Evolutionary conservation across 2,113 vertebrate genomes (phyloP).

Genomic region (Xenus cinereus): DNA sequence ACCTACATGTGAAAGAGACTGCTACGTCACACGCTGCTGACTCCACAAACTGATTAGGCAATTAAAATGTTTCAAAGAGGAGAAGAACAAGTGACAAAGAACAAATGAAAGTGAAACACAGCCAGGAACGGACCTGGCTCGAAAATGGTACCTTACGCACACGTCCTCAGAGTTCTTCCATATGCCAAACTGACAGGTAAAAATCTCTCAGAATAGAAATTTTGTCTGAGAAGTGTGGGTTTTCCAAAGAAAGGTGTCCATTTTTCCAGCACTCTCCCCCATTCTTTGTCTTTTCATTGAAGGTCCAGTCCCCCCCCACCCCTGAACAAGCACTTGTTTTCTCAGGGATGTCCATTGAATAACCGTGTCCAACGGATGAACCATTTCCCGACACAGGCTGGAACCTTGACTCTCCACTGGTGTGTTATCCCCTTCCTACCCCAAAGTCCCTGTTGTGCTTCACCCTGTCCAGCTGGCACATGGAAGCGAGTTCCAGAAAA

Average conservation of each 20-base stretch:
- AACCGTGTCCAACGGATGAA: not conserved
- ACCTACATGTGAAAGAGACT: rapidly evolving
- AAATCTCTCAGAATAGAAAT: not conserved
- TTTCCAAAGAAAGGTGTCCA: not conserved
- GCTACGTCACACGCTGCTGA: not conserved
- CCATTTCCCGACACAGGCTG: not conserved
- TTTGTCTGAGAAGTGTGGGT: not conserved
- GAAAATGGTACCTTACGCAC: not conserved
- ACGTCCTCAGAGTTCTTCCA: not conserved
- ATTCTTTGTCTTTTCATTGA: not conserved
- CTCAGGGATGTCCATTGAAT: not conserved
- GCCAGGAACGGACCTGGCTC: not conserved
- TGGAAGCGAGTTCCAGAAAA: not conserved
- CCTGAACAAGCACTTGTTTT: not conserved
- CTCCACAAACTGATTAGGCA: not conserved
- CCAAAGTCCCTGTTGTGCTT: not conserved
- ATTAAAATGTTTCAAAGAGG: slow-evolving; percentile 3
- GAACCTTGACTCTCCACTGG: not conserved
- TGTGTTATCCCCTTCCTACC: not conserved
- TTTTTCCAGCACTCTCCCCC: not conserved
- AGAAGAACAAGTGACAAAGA: slow-evolving; percentile 4
- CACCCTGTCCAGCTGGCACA: not conserved
- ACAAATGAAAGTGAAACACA: slow-evolving; percentile 7
- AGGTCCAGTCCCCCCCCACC: not conserved
- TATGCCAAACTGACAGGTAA: not conserved